A percentile compares a stretch with the other conserved stretches of the same genome.
Conservation (phyloP, 2,888 invertebrate species). For the Drosophila differens region DNA sequence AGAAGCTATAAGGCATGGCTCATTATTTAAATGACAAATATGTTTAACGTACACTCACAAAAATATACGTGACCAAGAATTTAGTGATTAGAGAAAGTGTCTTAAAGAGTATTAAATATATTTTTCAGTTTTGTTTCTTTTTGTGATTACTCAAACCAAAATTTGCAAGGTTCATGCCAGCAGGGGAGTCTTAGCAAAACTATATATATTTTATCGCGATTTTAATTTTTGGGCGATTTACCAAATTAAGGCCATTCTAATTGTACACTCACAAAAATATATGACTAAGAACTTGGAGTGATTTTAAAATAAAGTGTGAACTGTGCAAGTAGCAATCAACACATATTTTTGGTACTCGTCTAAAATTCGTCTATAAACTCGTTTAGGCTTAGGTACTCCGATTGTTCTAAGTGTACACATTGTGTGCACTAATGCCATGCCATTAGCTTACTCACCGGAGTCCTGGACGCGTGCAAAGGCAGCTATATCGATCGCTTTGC, state of each 20-base stretch:
- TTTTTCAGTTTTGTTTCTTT: neutral
- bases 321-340: neutral
- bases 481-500: conserved; percentile 94
- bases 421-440: conserved; percentile 1
- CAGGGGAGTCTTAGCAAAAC: neutral
- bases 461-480: conserved; percentile 95
- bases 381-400: neutral
- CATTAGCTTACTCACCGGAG: conserved; percentile 87
- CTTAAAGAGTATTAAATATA: neutral
- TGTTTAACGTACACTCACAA: neutral
- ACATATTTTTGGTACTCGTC: neutral
- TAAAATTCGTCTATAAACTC: neutral
- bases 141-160: neutral
- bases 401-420: neutral
- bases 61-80: neutral
- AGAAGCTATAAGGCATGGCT: conserved; percentile 87
- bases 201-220: neutral
- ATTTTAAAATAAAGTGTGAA: neutral
- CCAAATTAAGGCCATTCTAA: neutral
- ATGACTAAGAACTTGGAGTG: neutral
- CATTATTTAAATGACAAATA: neutral
- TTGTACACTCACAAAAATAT: neutral
- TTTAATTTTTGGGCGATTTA: neutral
- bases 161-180: neutral
- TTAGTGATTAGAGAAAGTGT: too few relatives aligned